phyloP scores from a whole-genome alignment of 2,797 vertebrate genomes.

The Danio kyathit region DNA sequence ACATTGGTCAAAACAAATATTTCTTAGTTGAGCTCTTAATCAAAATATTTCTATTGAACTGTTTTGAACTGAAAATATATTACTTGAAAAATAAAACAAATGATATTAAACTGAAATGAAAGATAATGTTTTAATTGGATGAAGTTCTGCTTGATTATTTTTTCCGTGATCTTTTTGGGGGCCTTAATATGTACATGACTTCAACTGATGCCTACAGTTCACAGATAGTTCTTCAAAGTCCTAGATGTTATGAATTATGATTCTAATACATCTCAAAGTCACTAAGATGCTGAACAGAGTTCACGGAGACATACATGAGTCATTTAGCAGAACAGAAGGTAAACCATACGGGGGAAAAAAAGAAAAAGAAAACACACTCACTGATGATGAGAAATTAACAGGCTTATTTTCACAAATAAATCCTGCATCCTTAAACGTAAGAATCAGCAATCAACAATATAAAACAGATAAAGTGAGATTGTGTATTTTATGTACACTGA shows the following conservation, averaged over 20 bases:
- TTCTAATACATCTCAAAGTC: neutral
- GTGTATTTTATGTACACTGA: neutral
- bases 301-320: neutral
- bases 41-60: too few relatives aligned
- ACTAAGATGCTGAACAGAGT: neutral
- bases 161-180: neutral
- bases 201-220: neutral
- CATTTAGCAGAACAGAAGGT: neutral
- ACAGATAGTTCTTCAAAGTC: constrained; percentile 14
- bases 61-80: too few relatives aligned
- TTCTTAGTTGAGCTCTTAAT: too few relatives aligned
- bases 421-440: neutral
- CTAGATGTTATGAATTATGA: neutral
- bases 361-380: neutral
- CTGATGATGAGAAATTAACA: neutral
- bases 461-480: neutral
- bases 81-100: too few relatives aligned
- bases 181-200: neutral
- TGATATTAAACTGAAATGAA: too few relatives aligned
- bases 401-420: neutral
- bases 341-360: neutral
- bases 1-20: too few relatives aligned
- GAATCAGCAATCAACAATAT: neutral
- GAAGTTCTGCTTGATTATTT: too few relatives aligned
- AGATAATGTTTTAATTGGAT: too few relatives aligned